Conservation (phyloP, 2,888 invertebrate genomes). For the Melieria crassipennis region DNA sequence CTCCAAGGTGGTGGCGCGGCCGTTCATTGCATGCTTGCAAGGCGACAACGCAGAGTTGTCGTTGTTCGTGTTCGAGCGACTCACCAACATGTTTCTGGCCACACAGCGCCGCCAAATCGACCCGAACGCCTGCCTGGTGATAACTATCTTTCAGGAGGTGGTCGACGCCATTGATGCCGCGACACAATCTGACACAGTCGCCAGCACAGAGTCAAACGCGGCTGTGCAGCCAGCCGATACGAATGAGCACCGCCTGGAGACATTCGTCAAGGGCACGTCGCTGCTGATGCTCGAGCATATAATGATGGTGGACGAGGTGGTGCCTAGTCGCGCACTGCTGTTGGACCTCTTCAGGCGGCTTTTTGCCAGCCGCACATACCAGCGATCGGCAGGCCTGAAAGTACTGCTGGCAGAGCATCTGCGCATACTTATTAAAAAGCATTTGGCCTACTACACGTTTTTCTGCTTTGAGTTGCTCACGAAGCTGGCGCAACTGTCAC, state of each 20-base stretch:
- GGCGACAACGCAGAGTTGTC: slow-evolving; percentile 54
- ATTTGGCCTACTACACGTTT: slow-evolving; percentile 63
- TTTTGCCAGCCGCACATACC: slow-evolving; percentile 45
- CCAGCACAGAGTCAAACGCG: slow-evolving; percentile 11
- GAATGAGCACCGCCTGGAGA: slow-evolving; percentile 47
- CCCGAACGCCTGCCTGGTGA: slow-evolving; percentile 56
- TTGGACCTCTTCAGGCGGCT: slow-evolving; percentile 54
- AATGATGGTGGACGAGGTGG: slow-evolving; percentile 64
- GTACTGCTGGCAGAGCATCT: slow-evolving; percentile 52
- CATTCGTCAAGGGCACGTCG: slow-evolving; percentile 54
- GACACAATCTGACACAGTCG: slow-evolving; percentile 26
- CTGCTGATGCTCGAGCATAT: slow-evolving; percentile 60
- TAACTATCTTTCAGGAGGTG: slow-evolving; percentile 61
- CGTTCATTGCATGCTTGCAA: slow-evolving; percentile 56
- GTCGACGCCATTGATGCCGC: slow-evolving; percentile 41
- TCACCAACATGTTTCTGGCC: slow-evolving; percentile 57
- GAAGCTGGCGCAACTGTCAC: slow-evolving; percentile 55
- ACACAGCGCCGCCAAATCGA: slow-evolving; percentile 61
- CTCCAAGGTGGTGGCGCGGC: slow-evolving; percentile 59
- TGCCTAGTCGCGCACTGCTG: slow-evolving; percentile 57
- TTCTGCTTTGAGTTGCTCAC: slow-evolving; percentile 62
- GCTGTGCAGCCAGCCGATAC: slow-evolving; percentile 20
- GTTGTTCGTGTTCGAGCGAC: slow-evolving; percentile 56
- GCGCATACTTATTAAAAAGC: slow-evolving; percentile 58
- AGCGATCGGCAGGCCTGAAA: slow-evolving; percentile 45